Conservation (phyloP, 1,140 invertebrate genomes). For the Drosophila nebulosa region DNA sequence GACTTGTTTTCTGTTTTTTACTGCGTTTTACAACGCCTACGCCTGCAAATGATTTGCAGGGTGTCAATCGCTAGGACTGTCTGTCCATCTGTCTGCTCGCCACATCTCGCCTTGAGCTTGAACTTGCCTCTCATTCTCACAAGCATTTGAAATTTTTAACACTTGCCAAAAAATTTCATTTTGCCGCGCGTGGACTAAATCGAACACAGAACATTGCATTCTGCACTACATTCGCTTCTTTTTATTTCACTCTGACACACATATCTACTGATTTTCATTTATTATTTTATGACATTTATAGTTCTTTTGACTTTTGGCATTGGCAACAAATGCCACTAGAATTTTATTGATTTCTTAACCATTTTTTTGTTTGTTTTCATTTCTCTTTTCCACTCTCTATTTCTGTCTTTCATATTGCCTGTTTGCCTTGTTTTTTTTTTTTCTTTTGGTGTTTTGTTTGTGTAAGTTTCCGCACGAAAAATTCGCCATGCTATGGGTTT, state of each 20-base stretch:
- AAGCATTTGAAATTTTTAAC: constrained; percentile 2
- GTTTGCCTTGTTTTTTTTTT: not conserved
- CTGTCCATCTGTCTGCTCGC: not conserved
- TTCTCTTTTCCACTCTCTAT: not conserved
- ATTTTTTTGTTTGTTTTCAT: not conserved
- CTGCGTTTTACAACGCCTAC: not conserved
- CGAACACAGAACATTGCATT: constrained; percentile 13
- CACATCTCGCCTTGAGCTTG: constrained; percentile 37
- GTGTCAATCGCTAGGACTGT: constrained; percentile 19
- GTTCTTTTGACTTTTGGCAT: constrained; percentile 34
- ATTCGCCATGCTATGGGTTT: constrained; percentile 36
- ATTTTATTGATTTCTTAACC: constrained; percentile 39
- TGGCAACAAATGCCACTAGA: constrained; percentile 12
- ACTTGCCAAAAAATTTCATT: constrained; percentile 1
- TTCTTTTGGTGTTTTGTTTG: not conserved
- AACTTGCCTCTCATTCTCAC: constrained; percentile 17
- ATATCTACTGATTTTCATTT: not conserved
- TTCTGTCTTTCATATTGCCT: not conserved
- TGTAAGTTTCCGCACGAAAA: constrained; percentile 24
- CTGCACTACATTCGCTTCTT: too few species aligned
- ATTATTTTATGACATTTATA: constrained; percentile 40
- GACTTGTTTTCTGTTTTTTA: not conserved
- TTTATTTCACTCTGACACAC: not conserved
- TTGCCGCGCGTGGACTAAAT: constrained; percentile 6
- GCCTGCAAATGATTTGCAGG: constrained; percentile 18